Percentiles rank a stretch among this genome's conserved stretches.
phyloP scores from a whole-genome alignment of 2,113 vertebrate genomes.

The Cairina moschata region DNA sequence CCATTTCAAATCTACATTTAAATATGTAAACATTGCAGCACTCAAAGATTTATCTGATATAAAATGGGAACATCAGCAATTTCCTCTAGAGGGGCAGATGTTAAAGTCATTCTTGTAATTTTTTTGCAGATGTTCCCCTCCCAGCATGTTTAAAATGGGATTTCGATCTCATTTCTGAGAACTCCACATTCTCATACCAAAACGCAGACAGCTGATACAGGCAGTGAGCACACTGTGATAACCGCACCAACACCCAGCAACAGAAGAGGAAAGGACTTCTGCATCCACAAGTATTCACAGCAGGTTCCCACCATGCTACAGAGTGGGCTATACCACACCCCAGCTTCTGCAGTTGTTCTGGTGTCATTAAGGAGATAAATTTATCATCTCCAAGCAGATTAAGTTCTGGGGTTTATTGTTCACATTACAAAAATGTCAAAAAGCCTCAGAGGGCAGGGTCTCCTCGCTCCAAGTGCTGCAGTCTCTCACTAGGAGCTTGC shows the following conservation, averaged over 20 bases:
- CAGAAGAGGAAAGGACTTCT: background rate
- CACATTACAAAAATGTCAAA: background rate
- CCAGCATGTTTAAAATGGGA: conserved; percentile 23
- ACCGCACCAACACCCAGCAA: background rate
- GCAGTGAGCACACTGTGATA: background rate
- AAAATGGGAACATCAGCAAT: conserved; percentile 52
- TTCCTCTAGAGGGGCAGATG: conserved; percentile 67
- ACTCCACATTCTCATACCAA: conserved; percentile 18
- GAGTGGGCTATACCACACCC: background rate
- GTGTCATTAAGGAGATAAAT: too few species aligned
- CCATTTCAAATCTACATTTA: conserved; percentile 39
- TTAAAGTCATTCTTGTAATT: conserved; percentile 32
- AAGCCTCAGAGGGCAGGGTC: rapidly evolving
- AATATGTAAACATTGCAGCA: conserved; percentile 51
- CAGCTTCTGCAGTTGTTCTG: background rate
- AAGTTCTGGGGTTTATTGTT: background rate
- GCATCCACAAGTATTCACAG: background rate
- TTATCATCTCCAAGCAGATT: background rate
- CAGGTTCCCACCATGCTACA: background rate
- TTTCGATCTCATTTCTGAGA: conserved; percentile 43
- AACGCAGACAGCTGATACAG: background rate
- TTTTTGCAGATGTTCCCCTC: conserved; percentile 73
- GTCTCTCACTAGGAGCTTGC: background rate
- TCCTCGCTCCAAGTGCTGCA: background rate
- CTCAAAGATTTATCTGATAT: conserved; percentile 52